phyloP scores from a whole-genome alignment of 1,140 invertebrate genomes.

The Parasteatoda tepidariorum region DNA sequence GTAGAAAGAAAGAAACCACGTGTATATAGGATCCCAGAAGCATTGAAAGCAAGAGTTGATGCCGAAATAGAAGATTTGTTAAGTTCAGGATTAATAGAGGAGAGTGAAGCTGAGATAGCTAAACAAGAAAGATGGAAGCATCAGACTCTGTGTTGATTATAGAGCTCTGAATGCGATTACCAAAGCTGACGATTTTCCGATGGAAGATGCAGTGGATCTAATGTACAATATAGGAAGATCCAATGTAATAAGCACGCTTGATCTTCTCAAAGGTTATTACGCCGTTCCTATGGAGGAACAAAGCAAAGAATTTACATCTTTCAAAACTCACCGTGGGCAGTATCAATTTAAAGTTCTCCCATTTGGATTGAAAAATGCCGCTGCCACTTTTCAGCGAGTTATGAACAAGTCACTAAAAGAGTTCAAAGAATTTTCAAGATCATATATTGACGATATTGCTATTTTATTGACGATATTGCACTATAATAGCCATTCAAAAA shows the following conservation, averaged over 20 bases:
- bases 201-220: background rate
- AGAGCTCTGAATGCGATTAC: background rate
- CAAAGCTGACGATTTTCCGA: background rate
- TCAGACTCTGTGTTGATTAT: constrained; percentile 4
- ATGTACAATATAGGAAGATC: background rate
- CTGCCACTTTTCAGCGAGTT: constrained; percentile 66
- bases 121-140: background rate
- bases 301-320: background rate
- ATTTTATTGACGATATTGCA: constrained; percentile 62
- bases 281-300: background rate
- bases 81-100: background rate
- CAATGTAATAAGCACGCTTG: background rate
- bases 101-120: background rate
- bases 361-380: constrained; percentile 67
- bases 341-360: constrained; percentile 64
- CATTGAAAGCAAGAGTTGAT: background rate
- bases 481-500: background rate
- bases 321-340: background rate
- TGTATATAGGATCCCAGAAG: constrained; percentile 1
- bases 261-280: background rate
- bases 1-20: background rate
- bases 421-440: constrained; percentile 63
- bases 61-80: background rate
- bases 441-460: constrained; percentile 67
- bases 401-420: constrained; percentile 60